Conservation (phyloP, 2,797 vertebrate species). For the Gymnothorax reevesii region DNA sequence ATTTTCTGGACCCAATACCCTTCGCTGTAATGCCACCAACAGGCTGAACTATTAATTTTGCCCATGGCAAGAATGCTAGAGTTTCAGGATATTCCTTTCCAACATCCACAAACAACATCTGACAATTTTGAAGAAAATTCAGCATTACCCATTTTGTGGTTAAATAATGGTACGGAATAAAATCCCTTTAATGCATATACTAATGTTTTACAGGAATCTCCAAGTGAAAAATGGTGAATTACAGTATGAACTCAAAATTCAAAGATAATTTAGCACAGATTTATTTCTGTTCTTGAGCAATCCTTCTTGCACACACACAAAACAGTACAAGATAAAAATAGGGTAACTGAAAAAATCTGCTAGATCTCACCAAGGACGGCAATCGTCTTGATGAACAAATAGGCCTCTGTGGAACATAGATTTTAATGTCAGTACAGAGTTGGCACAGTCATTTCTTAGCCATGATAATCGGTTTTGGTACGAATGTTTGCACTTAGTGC, state of each 20-base stretch:
- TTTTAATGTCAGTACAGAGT: conserved; percentile 54
- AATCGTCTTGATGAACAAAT: conserved; percentile 48
- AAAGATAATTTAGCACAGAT: conserved; percentile 25
- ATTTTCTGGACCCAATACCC: too few relatives aligned
- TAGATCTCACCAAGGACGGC: conserved; percentile 38
- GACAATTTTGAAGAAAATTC: not conserved
- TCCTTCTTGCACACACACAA: conserved; percentile 52
- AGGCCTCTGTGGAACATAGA: conserved; percentile 49
- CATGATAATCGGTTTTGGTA: conserved; percentile 35
- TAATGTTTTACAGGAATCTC: conserved; percentile 62
- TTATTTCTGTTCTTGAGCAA: conserved; percentile 19
- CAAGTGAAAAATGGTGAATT: conserved; percentile 42
- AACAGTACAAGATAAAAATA: conserved; percentile 53
- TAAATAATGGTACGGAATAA: conserved; percentile 54
- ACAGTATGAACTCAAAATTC: conserved; percentile 41
- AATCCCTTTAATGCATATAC: conserved; percentile 54
- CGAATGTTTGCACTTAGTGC: conserved; percentile 39
- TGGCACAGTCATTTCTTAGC: conserved; percentile 40
- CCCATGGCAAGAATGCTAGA: too few relatives aligned
- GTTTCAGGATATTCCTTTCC: too few relatives aligned
- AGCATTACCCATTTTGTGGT: not conserved
- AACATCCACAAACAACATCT: not conserved
- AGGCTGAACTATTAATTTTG: too few relatives aligned
- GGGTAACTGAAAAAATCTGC: conserved; percentile 34
- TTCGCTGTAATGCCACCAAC: too few relatives aligned